Conservation (phyloP, 2,797 vertebrate species). For the Orientallactaga sibirica region DNA sequence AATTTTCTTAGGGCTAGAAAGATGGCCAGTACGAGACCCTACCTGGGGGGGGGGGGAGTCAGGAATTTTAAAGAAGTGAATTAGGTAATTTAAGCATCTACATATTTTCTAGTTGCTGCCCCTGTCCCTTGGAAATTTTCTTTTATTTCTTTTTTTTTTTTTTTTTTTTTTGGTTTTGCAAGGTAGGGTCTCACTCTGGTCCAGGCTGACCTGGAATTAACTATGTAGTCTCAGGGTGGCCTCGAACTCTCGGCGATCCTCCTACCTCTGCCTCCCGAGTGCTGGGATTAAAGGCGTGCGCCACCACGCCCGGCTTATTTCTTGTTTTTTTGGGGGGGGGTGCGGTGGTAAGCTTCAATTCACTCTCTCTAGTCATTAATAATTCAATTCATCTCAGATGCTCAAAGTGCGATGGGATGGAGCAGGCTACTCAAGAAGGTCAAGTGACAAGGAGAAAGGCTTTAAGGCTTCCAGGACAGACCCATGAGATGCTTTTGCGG, state of each 20-base stretch:
- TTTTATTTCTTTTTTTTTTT: too few species aligned
- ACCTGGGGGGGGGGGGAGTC: too few species aligned
- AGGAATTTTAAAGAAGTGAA: not conserved
- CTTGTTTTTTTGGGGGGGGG: not conserved
- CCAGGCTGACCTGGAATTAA: too few species aligned
- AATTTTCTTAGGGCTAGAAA: too few species aligned
- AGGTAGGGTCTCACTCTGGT: too few species aligned
- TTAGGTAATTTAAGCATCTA: not conserved
- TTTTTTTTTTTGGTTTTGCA: too few species aligned
- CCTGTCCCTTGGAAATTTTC: not conserved
- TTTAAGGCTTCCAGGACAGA: not conserved
- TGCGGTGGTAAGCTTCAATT: not conserved
- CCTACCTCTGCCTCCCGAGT: too few species aligned
- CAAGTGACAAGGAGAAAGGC: not conserved
- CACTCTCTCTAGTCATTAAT: not conserved
- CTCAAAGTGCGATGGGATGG: not conserved
- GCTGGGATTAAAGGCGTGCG: too few species aligned
- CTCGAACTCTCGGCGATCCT: too few species aligned
- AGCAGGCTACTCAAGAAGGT: not conserved
- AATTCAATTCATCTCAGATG: slow-evolving; percentile 6
- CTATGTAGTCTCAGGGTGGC: too few species aligned
- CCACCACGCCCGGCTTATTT: too few species aligned
- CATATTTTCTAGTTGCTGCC: not conserved
- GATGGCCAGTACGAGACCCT: too few species aligned
- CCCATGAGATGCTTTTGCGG: not conserved